A percentile compares a stretch with the other conserved stretches of the same genome.
Evolutionary conservation across 2,113 vertebrate genomes (phyloP).

Genomic region (Prochilodus magdalenae): DNA sequence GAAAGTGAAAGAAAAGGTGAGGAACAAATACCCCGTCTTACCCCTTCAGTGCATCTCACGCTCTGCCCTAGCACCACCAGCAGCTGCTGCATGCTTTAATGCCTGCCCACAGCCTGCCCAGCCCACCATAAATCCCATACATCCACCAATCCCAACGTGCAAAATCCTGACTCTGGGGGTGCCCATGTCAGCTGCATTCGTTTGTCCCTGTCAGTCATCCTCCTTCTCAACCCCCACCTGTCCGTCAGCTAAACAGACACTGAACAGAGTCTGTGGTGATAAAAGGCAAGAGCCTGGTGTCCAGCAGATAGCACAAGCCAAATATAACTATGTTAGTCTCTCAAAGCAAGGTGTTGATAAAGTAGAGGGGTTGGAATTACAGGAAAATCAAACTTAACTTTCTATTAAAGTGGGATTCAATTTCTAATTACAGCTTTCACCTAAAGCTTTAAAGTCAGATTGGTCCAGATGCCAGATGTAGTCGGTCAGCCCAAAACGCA

Average conservation of each 20-base stretch:
- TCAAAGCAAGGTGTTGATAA: not conserved
- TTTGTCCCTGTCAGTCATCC: constrained; percentile 71
- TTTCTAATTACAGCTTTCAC: no score
- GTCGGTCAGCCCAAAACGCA: no score
- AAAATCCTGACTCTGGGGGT: constrained; percentile 27
- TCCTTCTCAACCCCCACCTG: constrained; percentile 19
- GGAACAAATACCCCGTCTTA: constrained; percentile 62
- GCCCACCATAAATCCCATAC: constrained; percentile 58
- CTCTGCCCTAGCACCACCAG: constrained; percentile 62
- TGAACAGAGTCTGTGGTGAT: constrained; percentile 8
- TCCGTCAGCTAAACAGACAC: constrained; percentile 11
- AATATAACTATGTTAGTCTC: constrained; percentile 24
- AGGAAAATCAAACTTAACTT: no score
- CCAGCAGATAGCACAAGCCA: not conserved
- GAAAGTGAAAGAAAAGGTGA: not conserved
- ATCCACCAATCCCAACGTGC: constrained; percentile 71
- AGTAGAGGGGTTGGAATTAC: not conserved
- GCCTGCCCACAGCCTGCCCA: constrained; percentile 66
- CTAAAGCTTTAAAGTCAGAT: no score
- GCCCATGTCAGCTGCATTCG: constrained; percentile 69
- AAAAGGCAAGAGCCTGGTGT: not conserved
- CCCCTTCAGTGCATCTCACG: constrained; percentile 65
- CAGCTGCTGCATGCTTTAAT: constrained; percentile 75
- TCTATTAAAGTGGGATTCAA: not conserved
- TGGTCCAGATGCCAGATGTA: no score